Base-by-base conservation (phyloP, 2,888 invertebrate species). In the Selenia dentaria region DNA sequence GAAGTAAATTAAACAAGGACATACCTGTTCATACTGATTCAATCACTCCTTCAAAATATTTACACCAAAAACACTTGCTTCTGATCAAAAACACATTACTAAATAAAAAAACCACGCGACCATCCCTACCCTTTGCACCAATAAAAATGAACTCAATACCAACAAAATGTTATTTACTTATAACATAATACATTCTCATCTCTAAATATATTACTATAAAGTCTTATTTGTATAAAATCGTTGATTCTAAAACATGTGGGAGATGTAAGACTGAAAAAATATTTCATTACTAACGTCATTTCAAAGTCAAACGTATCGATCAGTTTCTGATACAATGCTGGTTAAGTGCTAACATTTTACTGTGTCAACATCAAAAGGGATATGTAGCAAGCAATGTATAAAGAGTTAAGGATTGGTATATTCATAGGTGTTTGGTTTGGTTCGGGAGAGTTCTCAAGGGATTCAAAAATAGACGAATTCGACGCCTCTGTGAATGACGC, bases 401-500 rank as follows among this genome's bases (percentile, higher is more conserved):
- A 0, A 2, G 3, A 26, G 51, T 33, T 38, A 5, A n/a, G n/a
- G n/a, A 22, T 22, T 8, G 10, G 16, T 40, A 18, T 16, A 18
- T 18, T 18, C 6, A 18, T 18, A 18, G 6, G 39, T 40, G 24
- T 25, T 13, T 12, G 12, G 8, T 12, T 18, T 57, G 38, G 55
- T 53, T 40, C 43, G 40, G 47, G 46, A 39, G 26, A 50, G 64
- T 71, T 76, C 79, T 69, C 73, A 71, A 66, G 69, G 59, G 57
- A 47, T 59, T 62, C 76, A 60, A 65, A 84, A 83, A 85, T 85
- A 84, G 83, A 79, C 54, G 62, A 66, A 74, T 67, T 69, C 60
- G 57, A 67, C 63, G 63, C 57, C 48, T 53, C 55, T 16, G 54
- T 54, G 39, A 46, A 64, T 85, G 84, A 85, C 85, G 85, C 71